Evolutionary conservation across 2,797 vertebrate genomes (phyloP).

Genomic region (Chaetodon trifasciatus): DNA sequence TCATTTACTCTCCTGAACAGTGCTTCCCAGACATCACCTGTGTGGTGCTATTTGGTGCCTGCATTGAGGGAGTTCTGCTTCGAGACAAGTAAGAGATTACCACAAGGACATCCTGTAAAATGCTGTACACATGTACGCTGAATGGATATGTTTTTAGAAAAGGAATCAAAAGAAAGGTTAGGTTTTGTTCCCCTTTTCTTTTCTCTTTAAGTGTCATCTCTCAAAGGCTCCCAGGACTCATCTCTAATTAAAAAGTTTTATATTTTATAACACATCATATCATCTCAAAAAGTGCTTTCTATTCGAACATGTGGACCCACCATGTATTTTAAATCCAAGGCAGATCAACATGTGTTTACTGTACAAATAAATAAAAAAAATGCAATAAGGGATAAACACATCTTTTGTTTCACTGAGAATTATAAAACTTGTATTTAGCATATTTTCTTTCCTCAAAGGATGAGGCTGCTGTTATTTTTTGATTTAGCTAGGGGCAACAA

Average conservation of each 20-base stretch:
- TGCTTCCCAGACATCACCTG: conserved; percentile 88
- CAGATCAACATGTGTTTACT: not conserved
- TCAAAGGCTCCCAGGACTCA: no score
- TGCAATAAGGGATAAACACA: not conserved
- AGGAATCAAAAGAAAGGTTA: not conserved
- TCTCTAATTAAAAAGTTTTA: no score
- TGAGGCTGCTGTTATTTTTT: not conserved
- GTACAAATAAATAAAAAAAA: no score
- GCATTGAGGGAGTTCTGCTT: conserved; percentile 94
- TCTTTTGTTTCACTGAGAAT: not conserved
- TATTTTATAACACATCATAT: not conserved
- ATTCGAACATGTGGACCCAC: no score
- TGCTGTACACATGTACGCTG: not conserved
- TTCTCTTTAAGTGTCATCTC: no score
- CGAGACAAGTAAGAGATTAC: conserved; percentile 92
- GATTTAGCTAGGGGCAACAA: not conserved
- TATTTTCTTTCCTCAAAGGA: not conserved
- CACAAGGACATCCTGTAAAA: not conserved
- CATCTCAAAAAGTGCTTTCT: not conserved
- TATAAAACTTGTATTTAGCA: not conserved
- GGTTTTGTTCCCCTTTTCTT: no score
- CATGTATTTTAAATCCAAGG: not conserved
- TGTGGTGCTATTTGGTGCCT: conserved; percentile 93
- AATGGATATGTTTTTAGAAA: not conserved
- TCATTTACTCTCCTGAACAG: conserved; percentile 77